A percentile compares a stretch with the other conserved stretches of the same genome.
These are phyloP conservation scores for Diaprepes abbreviatus DNA, from an alignment of 2,888 invertebrate species.

Conservation along the genomic window DNA sequence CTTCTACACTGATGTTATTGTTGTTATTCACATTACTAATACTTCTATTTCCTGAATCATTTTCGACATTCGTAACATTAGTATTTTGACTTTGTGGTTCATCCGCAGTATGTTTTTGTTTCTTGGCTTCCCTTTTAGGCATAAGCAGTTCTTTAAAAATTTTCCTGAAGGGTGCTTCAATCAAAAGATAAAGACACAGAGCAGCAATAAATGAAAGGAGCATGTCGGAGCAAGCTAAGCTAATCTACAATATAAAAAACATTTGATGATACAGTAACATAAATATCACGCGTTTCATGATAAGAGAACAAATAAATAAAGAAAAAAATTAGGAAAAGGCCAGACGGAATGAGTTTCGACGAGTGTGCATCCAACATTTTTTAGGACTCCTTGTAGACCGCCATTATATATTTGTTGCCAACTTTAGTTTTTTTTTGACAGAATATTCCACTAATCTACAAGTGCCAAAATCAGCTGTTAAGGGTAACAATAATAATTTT, in stretches of 20 bases:
- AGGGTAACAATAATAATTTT: too few species aligned
- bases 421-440: too few species aligned
- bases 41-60: conserved; percentile 49
- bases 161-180: conserved; percentile 72
- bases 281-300: too few species aligned
- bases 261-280: too few species aligned
- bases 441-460: too few species aligned
- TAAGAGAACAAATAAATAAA: too few species aligned
- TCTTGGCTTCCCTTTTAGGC: conserved; percentile 49
- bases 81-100: conserved; percentile 22
- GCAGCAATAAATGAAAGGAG: conserved; percentile 69
- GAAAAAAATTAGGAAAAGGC: too few species aligned
- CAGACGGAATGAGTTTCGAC: too few species aligned
- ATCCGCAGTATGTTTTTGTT: conserved; percentile 4
- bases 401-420: too few species aligned
- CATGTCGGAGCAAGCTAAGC: conserved; percentile 68
- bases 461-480: too few species aligned
- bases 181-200: conserved; percentile 69
- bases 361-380: too few species aligned
- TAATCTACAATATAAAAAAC: conserved; percentile 65
- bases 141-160: conserved; percentile 64
- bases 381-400: too few species aligned
- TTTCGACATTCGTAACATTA: background rate
- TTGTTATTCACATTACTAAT: conserved; percentile 50
- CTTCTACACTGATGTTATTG: conserved; percentile 47